Evolutionary conservation across 1,140 invertebrate genomes (phyloP).

Genomic region (Drosophila tristis): DNA sequence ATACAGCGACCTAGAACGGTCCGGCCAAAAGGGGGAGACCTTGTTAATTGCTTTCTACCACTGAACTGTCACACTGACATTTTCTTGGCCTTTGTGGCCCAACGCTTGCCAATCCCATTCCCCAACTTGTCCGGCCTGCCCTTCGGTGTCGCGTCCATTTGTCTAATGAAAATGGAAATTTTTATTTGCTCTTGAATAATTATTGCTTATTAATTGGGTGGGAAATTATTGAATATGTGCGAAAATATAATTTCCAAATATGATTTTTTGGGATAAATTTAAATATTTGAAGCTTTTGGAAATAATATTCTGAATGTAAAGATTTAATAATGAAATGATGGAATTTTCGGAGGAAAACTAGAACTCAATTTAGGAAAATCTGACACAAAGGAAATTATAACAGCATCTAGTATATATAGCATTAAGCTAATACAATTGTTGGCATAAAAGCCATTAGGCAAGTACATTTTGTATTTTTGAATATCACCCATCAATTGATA

Average conservation of each 20-base stretch:
- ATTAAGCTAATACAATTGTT: too few species aligned
- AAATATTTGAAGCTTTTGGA: too few species aligned
- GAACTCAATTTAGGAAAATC: too few species aligned
- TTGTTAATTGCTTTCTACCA: constrained; percentile 38
- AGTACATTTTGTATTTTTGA: too few species aligned
- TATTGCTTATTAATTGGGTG: constrained; percentile 37
- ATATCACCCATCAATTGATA: too few species aligned
- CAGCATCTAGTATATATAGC: too few species aligned
- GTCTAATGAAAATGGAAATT: constrained; percentile 35
- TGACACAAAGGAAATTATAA: too few species aligned
- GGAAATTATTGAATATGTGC: constrained; percentile 11
- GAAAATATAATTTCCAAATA: background rate
- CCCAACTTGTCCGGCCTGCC: constrained; percentile 50
- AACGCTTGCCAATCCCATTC: constrained; percentile 23
- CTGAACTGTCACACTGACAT: constrained; percentile 40
- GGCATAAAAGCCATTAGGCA: too few species aligned
- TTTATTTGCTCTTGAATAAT: constrained; percentile 14
- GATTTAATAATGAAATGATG: too few species aligned
- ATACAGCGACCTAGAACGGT: constrained; percentile 24
- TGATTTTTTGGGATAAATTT: too few species aligned
- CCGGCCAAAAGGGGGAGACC: background rate
- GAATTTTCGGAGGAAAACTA: too few species aligned
- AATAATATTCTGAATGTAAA: too few species aligned
- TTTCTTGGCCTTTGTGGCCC: constrained; percentile 5
- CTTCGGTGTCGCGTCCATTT: constrained; percentile 52